Evolutionary conservation across 2,113 vertebrate species (phyloP), one percentile per base, ranked within the genome.

Genomic region (Hydropotes inermis): DNA sequence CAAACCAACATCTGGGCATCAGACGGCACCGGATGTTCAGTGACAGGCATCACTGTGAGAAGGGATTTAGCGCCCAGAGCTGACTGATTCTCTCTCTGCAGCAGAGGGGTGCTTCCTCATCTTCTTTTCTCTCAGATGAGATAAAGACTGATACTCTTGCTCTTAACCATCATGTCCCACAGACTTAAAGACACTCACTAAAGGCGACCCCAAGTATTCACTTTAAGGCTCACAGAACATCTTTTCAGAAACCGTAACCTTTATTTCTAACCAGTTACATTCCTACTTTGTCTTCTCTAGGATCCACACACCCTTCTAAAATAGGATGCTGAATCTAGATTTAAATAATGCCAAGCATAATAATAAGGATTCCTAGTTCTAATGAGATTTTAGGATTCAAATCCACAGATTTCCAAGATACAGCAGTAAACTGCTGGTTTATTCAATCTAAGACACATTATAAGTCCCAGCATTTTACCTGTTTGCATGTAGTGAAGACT

Each of bases 261-360:
- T 96, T 81, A 64, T 43, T 94, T 94, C 47, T 79, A 95, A 76
- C 36, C 61, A 92, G 58, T 87, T 96, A 84, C 61, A 88, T 82
- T 91, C 33, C 43, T 57, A 27, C 52, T 54, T 61, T 61, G 39
- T 92, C 45, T 78, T 79, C 67, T 54, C 39, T 54, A 52, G 45
- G 2, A 79, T 88, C 58, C 16, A 88, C 25, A 91, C 7, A 82
- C 54, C 17, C 57, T 76, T 28, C 58, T 78, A 83, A 93, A 93
- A 93, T 27, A 93, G 23, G 19, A 92, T 55, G 27, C 70, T 81
- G 55, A 96, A 94, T 67, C n/a, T 55, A 39, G 25, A 90, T 13
- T 50, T 87, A 57, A 5, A 74, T 14, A 92, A 90, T 33, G 15
- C 14, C 57, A 97, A 88, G 58, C 19, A 67, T 64, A 90, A 67